These are phyloP conservation scores for Lipotes vexillifer DNA, from an alignment of 2,113 vertebrate species.

Conservation along the genomic window DNA sequence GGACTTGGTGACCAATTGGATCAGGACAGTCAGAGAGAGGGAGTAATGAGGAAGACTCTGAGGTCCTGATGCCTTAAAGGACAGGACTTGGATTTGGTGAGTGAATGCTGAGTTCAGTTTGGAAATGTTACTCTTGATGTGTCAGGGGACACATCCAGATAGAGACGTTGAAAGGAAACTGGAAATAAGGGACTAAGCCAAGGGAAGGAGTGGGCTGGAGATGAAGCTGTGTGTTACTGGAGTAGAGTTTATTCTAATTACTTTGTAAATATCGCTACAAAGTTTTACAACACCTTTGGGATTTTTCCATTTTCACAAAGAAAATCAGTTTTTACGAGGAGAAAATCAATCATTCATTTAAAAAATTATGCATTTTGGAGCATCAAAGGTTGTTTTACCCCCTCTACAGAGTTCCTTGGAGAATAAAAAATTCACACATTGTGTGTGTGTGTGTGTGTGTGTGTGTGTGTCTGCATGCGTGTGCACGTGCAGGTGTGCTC, in stretches of 20 bases:
- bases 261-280: constrained; percentile 14
- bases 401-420: neutral
- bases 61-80: neutral
- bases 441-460: neutral
- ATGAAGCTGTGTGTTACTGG: neutral
- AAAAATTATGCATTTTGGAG: neutral
- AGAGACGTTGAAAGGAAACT: neutral
- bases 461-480: neutral
- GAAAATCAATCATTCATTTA: constrained; percentile 33
- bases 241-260: constrained; percentile 19
- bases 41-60: neutral
- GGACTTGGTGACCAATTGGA: neutral
- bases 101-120: neutral
- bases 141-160: neutral
- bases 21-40: neutral
- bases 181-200: neutral
- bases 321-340: constrained; percentile 35
- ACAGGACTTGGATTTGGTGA: neutral
- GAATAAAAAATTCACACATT: neutral
- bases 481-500: neutral
- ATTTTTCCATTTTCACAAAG: constrained; percentile 45
- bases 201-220: neutral
- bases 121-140: neutral
- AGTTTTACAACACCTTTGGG: constrained; percentile 40
- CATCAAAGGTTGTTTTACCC: neutral